Evolutionary conservation across 1,140 invertebrate genomes (phyloP).

Genomic region (Macrostomum lignano): DNA sequence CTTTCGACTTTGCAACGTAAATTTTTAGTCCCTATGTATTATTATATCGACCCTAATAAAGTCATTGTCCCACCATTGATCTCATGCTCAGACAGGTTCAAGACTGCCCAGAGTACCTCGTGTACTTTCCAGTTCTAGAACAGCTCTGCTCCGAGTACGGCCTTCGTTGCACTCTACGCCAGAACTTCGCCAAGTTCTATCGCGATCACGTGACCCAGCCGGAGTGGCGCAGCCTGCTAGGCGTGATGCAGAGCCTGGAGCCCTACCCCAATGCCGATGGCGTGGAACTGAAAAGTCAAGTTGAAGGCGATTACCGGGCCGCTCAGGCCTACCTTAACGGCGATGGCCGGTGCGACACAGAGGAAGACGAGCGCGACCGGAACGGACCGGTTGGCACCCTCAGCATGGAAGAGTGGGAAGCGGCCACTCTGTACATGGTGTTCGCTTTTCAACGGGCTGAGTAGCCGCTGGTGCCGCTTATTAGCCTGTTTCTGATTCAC

Average conservation of each 20-base stretch:
- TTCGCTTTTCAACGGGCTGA: too few species aligned
- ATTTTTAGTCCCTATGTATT: too few species aligned
- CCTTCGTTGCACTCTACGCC: too few species aligned
- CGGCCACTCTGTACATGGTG: slow-evolving; percentile 39
- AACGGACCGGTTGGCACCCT: slow-evolving; percentile 44
- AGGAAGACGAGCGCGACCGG: neutral
- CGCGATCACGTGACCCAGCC: slow-evolving; percentile 33
- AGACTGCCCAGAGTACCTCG: slow-evolving; percentile 93
- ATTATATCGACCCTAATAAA: too few species aligned
- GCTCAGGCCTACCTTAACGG: slow-evolving; percentile 3
- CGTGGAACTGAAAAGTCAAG: too few species aligned
- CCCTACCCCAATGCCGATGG: too few species aligned
- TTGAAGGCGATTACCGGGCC: slow-evolving; percentile 11
- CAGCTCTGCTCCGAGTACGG: too few species aligned
- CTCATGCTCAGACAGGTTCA: too few species aligned
- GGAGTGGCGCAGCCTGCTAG: slow-evolving; percentile 36
- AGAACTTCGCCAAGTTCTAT: slow-evolving; percentile 61
- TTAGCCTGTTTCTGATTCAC: too few species aligned
- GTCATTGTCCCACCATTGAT: too few species aligned
- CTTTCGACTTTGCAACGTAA: too few species aligned
- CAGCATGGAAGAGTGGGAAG: slow-evolving; percentile 69
- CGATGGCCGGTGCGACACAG: slow-evolving; percentile 8
- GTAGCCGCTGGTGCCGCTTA: too few species aligned
- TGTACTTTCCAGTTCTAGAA: slow-evolving; percentile 56
- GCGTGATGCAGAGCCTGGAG: slow-evolving; percentile 45